These are phyloP conservation scores for Leptinotarsa peninsularis DNA, from an alignment of 2,888 invertebrate genomes.

Conservation along the genomic window DNA sequence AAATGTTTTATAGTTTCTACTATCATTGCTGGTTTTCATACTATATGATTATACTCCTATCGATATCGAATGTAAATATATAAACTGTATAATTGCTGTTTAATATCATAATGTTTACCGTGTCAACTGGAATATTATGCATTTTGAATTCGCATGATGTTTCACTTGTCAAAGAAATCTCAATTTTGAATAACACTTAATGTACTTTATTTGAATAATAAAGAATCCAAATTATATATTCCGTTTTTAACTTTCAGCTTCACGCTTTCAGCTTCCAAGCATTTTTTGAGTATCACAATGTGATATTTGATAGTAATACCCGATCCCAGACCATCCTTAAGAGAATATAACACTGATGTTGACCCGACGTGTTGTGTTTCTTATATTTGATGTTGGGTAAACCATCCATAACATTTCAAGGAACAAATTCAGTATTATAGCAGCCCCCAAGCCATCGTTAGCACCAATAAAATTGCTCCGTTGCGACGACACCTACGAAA, in stretches of 20 bases:
- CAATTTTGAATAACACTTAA: conserved; percentile 59
- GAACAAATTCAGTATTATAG: too few species aligned
- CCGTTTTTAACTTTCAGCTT: not conserved
- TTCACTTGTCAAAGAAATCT: conserved; percentile 42
- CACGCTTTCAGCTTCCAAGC: too few species aligned
- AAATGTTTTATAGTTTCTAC: not conserved
- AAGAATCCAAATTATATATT: conserved; percentile 39
- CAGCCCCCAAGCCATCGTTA: too few species aligned
- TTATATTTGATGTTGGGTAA: too few species aligned
- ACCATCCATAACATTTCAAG: too few species aligned
- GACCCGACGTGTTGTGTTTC: too few species aligned
- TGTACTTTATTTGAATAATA: conserved; percentile 64
- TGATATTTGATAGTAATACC: too few species aligned
- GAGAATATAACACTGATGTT: too few species aligned
- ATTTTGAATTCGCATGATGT: conserved; percentile 28
- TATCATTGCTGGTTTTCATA: not conserved
- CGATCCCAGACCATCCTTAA: too few species aligned
- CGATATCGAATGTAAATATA: conserved; percentile 49
- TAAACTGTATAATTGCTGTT: conserved; percentile 54
- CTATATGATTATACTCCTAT: conserved; percentile 8
- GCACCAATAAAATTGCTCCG: too few species aligned
- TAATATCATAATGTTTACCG: conserved; percentile 42
- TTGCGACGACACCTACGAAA: too few species aligned
- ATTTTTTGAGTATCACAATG: too few species aligned
- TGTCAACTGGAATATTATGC: conserved; percentile 37